Evolutionary conservation across 2,888 invertebrate genomes (phyloP), one percentile per base, ranked within the genome.

Genomic region (Metallyticus violacea): DNA sequence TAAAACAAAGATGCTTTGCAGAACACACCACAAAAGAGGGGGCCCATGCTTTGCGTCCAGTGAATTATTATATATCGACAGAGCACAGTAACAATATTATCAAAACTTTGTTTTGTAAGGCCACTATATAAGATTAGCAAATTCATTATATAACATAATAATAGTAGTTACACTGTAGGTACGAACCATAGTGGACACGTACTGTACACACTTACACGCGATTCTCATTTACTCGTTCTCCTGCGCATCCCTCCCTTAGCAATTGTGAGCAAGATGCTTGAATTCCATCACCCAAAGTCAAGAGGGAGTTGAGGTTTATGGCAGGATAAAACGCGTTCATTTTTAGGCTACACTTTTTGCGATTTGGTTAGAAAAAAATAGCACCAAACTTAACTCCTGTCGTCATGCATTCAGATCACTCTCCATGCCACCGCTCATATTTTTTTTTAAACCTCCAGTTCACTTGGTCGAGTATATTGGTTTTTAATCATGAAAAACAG

Each of bases 41-140:
- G 40, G 40, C 40, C 40, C 40, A 62, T 62, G 40, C 40, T 62
- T 62, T 62, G 40, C 40, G 2, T 62, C 40, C 40, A 62, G 15
- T 30, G 40, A 62, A 62, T 62, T 62, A 62, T 80, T 80, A 85
- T 77, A 84, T 78, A 85, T 77, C n/a, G 29, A 85, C 28, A 85
- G 85, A 80, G 85, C 80, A 85, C 85, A 85, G 80, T 85, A 85
- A 85, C 85, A 85, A 85, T 85, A 76, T 85, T 85, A 85, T 85
- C 85, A 86, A 85, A 85, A 85, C 40, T 62, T 62, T 81, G 87
- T 82, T 86, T 40, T 77, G 85, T 88, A 88, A 88, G 88, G 88
- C 88, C 88, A 88, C 88, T 88, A 87, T 86, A 86, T 87, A 87
- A 87, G 85, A 86, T 87, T 86, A 86, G 87, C 86, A 84, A 85